These are phyloP conservation scores for Zingel zingel DNA, from an alignment of 2,113 vertebrate species.

Conservation along the genomic window DNA sequence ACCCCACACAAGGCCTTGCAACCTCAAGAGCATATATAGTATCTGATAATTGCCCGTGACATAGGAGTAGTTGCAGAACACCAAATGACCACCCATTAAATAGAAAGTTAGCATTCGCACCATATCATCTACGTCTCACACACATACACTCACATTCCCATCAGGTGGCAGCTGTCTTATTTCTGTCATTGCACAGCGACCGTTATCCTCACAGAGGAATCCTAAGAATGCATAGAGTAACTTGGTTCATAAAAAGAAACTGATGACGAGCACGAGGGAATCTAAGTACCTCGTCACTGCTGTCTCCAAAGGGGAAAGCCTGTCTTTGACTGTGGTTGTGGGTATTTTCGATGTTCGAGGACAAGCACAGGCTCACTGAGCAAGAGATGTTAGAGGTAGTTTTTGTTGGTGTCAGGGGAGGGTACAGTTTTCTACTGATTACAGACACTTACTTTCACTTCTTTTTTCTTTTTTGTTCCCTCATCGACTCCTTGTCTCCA, in stretches of 20 bases:
- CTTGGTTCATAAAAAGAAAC: conserved; percentile 8
- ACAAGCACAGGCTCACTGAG: background rate
- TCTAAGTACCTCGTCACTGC: background rate
- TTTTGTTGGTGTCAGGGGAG: conserved; percentile 29
- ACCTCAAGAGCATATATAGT: conserved; percentile 43
- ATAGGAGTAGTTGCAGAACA: conserved; percentile 52
- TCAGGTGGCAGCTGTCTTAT: conserved; percentile 51
- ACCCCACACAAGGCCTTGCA: conserved; percentile 45
- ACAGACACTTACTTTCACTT: background rate
- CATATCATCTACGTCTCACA: conserved; percentile 8
- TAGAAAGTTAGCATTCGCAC: conserved; percentile 35
- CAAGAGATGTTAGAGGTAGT: conserved; percentile 25
- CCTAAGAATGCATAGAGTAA: conserved; percentile 46
- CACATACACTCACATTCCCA: conserved; percentile 11
- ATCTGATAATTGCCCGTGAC: conserved; percentile 62
- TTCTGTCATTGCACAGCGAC: conserved; percentile 39
- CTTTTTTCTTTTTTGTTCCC: conserved; percentile 41
- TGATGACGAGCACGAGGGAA: conserved; percentile 24
- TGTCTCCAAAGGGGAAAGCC: conserved; percentile 17
- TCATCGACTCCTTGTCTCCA: conserved; percentile 44
- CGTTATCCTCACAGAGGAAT: conserved; percentile 43
- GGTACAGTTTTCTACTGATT: conserved; percentile 3
- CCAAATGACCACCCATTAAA: conserved; percentile 56
- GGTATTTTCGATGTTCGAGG: conserved; percentile 22
- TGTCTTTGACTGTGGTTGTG: conserved; percentile 3